Conservation (phyloP, 2,888 invertebrate species). For the Agonopterix arenella region DNA sequence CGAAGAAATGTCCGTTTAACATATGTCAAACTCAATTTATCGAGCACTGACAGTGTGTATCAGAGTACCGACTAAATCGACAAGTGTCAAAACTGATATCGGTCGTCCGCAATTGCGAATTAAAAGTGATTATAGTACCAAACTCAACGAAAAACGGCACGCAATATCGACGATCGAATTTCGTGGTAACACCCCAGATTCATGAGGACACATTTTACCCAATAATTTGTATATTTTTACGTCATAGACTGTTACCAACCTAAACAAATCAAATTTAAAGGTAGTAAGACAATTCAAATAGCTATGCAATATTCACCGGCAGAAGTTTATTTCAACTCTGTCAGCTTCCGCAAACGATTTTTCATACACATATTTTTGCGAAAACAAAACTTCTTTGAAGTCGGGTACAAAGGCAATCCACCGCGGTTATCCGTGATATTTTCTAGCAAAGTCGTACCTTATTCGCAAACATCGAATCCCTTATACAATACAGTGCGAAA, state of each 20-base stretch:
- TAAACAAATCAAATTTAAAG: background rate
- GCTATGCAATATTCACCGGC: conserved; percentile 24
- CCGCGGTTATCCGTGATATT: conserved; percentile 73
- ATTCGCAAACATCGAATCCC: conserved; percentile 73
- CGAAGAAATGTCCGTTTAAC: no score
- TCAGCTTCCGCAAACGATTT: conserved; percentile 40
- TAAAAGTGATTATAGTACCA: no score
- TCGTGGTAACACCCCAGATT: no score
- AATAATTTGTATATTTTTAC: background rate
- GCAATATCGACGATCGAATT: no score
- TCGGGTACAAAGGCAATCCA: conserved; percentile 72
- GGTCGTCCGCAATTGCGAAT: no score
- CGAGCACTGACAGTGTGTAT: no score
- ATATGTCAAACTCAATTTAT: no score
- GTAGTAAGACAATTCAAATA: conserved; percentile 21
- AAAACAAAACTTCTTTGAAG: conserved; percentile 72
- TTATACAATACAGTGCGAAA: conserved; percentile 75
- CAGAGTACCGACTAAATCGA: no score
- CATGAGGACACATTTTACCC: conserved; percentile 1
- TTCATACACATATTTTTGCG: conserved; percentile 62
- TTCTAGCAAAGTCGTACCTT: conserved; percentile 67
- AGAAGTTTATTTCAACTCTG: conserved; percentile 32
- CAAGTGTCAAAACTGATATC: no score
- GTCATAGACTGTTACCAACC: no score
- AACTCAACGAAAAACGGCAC: no score